Base-by-base conservation (phyloP, 2,888 invertebrate species). In the Coenonympha arcania region DNA sequence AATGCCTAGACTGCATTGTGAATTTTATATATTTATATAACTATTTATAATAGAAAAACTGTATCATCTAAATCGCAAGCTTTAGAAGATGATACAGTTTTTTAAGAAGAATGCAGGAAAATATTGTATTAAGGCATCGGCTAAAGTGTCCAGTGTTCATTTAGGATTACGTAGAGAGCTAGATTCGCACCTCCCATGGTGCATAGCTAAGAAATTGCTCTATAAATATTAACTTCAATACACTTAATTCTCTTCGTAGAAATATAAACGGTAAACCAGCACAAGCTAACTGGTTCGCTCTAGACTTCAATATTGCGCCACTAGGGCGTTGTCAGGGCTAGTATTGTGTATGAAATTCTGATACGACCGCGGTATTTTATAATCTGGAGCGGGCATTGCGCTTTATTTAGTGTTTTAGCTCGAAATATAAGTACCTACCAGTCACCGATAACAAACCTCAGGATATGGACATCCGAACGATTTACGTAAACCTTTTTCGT, bases 281-380 rank as follows among this genome's bases (percentile, higher is more conserved):
- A 56, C 57, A 48, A 54, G 54, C 46, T 46, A 57, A 46, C 54
- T 33, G 36, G 57, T 59, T 53, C 40, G 55, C 58, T 54, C 53
- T 51, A 54, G 55, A 39, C 44, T 46, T n/a, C 39, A 43, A 34
- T 20, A 49, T 64, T 63, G 60, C 64, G 57, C 58, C 58, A 62
- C 22, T 44, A 55, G 61, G 62, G 62, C 62, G 62, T 61, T 61
- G 61, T 58, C 63, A 63, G 62, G 63, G 63, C 61, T 59, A 57
- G 49, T 33, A 50, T 57, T 55, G 55, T 59, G 51, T 53, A 54
- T 53, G 52, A 58, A 56, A 56, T 48, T 51, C 46, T 58, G 54
- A 50, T 52, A 40, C 34, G 46, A 37, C 39, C 36, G 51, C 36
- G 34, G 33, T 51, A 47, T 56, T 55, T 50, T 51, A 50, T 59